Evolutionary conservation across 2,797 vertebrate species (phyloP), one percentile per base, ranked within the genome.

Genomic region (Diplodus sargus): DNA sequence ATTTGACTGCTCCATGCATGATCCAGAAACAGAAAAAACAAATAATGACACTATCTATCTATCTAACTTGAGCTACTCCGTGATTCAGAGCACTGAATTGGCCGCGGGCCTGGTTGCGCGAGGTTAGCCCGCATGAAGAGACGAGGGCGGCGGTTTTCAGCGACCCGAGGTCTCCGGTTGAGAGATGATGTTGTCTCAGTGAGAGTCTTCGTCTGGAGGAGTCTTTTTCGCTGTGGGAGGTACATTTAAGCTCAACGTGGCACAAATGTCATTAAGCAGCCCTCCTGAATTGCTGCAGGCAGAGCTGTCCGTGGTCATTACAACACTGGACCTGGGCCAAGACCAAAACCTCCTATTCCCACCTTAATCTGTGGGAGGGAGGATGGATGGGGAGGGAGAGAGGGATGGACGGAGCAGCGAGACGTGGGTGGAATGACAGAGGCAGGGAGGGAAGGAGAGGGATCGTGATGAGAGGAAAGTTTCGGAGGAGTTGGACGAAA

Each of bases 311-410:
- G 72, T 76, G 87, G 85, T 59, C 85, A 84, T 87, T 89, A 87
- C 86, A 76, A 73, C 25, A 17, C 79, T 93, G 90, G 92, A 91
- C 80, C 76, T 76, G 28, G 0, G 91, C 91, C 93, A 94, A 87
- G 68, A 88, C 73, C 86, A 86, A 88, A 94, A 86, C 86, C 91
- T 88, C 76, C 65, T 90, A 90, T 92, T 92, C 90, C 86, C 93
- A 90, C 89, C 91, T 92, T 91, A 90, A 93, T 92, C 88, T 86
- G 82, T 77, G 74, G 76, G 82, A 89, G 82, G 68, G 72, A 86
- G 63, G 81, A 87, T 70, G 78, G 83, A 87, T 85, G 69, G 66
- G 70, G 79, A 70, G 74, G 61, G 57, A 62, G 48, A 52, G 47
- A 34, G 34, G 34, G 34, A 34, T 34, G 53, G 30, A 67, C 60